These are phyloP conservation scores for Proales similis DNA, from an alignment of 1,140 invertebrate species.

Conservation along the genomic window DNA sequence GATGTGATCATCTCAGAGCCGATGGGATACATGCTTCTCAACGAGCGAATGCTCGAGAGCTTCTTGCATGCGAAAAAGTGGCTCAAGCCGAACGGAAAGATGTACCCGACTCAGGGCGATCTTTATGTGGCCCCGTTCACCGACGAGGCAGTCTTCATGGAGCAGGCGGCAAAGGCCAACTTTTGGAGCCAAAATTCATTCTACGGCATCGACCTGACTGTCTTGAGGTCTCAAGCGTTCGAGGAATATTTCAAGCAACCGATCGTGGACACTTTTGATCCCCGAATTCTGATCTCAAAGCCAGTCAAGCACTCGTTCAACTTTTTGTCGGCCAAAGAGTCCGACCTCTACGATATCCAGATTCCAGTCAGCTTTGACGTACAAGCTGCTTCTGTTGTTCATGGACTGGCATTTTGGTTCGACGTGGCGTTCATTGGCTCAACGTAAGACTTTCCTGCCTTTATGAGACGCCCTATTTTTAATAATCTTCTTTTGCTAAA, in stretches of 20 bases:
- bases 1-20: constrained; percentile 98
- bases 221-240: constrained; percentile 78
- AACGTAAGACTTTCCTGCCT: constrained; percentile 51
- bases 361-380: constrained; percentile 89
- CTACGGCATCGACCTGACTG: constrained; percentile 90
- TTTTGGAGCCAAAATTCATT: constrained; percentile 98
- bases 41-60: constrained; percentile 97
- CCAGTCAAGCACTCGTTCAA: constrained; percentile 89
- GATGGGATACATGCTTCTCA: constrained; percentile 99
- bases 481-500: constrained; percentile 41
- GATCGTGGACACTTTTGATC: constrained; percentile 97
- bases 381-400: constrained; percentile 83
- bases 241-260: constrained; percentile 97
- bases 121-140: constrained; percentile 96
- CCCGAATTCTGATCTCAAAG: constrained; percentile 90
- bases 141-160: constrained; percentile 93
- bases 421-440: constrained; percentile 95
- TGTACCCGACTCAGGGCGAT: constrained; percentile 94
- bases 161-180: constrained; percentile 95
- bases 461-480: not conserved
- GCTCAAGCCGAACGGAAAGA: constrained; percentile 80
- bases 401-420: constrained; percentile 98
- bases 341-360: constrained; percentile 86
- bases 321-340: constrained; percentile 83
- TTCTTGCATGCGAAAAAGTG: constrained; percentile 98